Base-by-base conservation (phyloP, 2,888 invertebrate genomes). In the Watsonalla cultraria region DNA sequence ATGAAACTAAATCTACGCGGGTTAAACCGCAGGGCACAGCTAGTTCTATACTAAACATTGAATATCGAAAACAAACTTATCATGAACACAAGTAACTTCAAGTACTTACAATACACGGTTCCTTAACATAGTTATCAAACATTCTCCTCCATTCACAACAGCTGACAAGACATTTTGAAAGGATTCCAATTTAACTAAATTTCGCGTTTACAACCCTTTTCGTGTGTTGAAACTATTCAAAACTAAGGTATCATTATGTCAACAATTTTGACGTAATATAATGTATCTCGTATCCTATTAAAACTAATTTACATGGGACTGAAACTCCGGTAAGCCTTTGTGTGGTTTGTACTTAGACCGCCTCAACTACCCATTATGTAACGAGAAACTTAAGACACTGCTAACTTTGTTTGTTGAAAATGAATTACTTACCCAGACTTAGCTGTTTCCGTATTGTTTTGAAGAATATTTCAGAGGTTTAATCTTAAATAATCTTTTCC, bases 241-340 rank as follows among this genome's bases (percentile, higher is more conserved):
- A 49, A 34, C 48, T 48, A 13, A 9, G 49, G 8, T 49, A 37
- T 49, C 14, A 48, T n/a, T 37, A 49, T 33, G 49, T 37, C 49
- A 48, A 48, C 48, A 49, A 15, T 37, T 49, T 14, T 49, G 49
- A 37, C 39, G 24, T 24, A 24, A 49, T 47, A 47, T 39, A 49
- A 49, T 33, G 37, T 49, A 37, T 37, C 39, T 33, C 9, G 49
- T 39, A 52, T 59, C 50, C 54, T 57, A 56, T 61, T 57, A 55
- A 55, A 58, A 55, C 59, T 55, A 59, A 59, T 60, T 59, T 59
- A 57, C 59, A 62, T 58, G 49, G 55, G 54, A 51, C 46, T 39
- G 51, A 48, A 57, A 59, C 54, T 55, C 56, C 54, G 14, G 51
- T 47, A 47, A 56, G 53, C 57, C 55, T 48, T 55, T 56, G 54